These are phyloP conservation scores for Syrrhaptes paradoxus DNA, from an alignment of 2,113 vertebrate genomes.

Conservation along the genomic window DNA sequence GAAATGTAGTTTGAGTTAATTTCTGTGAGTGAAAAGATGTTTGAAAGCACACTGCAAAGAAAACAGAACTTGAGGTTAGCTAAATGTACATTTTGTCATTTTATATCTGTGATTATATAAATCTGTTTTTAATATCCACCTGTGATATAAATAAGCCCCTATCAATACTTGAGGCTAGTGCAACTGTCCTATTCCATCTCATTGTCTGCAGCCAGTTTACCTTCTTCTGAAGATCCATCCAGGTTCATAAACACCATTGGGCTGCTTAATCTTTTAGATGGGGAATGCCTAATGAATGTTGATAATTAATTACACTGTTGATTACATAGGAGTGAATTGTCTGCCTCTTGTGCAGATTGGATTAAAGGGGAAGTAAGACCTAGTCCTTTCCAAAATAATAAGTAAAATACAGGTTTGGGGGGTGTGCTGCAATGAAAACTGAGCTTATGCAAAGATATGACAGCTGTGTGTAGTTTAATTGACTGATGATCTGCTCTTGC, in stretches of 20 bases:
- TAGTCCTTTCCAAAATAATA: not conserved
- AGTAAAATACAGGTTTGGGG: not conserved
- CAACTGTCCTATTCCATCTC: not conserved
- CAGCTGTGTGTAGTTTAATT: not conserved
- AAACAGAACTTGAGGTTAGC: not conserved
- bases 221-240: not conserved
- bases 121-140: not conserved
- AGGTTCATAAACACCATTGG: not conserved
- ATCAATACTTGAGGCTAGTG: not conserved
- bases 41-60: not conserved
- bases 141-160: not conserved
- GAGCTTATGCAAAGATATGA: not conserved
- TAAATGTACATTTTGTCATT: not conserved
- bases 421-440: not conserved
- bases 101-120: not conserved
- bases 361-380: not conserved
- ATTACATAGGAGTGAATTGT: not conserved
- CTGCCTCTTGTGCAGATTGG: not conserved
- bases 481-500: not conserved
- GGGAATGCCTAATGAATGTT: not conserved
- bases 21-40: not conserved
- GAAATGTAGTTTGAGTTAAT: not conserved
- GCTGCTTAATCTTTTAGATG: not conserved
- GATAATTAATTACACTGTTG: not conserved
- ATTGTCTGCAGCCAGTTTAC: not conserved